Conservation (phyloP, 2,797 vertebrate genomes). For the Rhincodon typus region DNA sequence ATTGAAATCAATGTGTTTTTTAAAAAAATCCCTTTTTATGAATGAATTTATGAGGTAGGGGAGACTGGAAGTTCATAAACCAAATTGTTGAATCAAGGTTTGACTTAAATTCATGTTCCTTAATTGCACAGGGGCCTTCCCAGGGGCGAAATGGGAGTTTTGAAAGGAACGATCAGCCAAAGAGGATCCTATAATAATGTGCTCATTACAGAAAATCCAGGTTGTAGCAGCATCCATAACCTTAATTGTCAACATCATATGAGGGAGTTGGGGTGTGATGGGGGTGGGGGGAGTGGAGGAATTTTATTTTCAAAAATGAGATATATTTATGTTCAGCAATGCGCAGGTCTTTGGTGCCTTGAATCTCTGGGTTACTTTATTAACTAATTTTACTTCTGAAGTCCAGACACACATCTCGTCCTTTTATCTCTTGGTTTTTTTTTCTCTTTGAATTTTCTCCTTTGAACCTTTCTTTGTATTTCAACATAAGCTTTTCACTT, state of each 20-base stretch:
- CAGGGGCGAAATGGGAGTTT: not conserved
- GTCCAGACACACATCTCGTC: not conserved
- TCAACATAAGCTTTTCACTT: not conserved
- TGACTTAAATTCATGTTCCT: not conserved
- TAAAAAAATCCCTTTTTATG: not conserved
- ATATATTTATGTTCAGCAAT: not conserved
- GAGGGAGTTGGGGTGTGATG: not conserved
- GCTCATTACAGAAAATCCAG: not conserved
- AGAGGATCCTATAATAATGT: not conserved
- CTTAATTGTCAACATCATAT: not conserved
- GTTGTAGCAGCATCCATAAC: not conserved
- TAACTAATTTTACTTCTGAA: not conserved
- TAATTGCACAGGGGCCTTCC: not conserved
- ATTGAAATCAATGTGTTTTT: not conserved
- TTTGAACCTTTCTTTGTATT: slow-evolving; percentile 14
- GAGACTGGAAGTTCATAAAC: not conserved
- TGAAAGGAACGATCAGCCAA: not conserved
- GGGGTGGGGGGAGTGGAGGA: not conserved
- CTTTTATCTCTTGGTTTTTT: not conserved
- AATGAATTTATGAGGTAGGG: not conserved
- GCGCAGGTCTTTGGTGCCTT: not conserved
- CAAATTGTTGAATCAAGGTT: not conserved
- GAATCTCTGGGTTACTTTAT: not conserved
- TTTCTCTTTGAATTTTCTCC: not conserved
- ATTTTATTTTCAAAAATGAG: not conserved